A percentile compares a stretch with the other conserved stretches of the same genome.
phyloP scores from a whole-genome alignment of 2,797 vertebrate genomes.

The Melanotaenia maccullochi region DNA sequence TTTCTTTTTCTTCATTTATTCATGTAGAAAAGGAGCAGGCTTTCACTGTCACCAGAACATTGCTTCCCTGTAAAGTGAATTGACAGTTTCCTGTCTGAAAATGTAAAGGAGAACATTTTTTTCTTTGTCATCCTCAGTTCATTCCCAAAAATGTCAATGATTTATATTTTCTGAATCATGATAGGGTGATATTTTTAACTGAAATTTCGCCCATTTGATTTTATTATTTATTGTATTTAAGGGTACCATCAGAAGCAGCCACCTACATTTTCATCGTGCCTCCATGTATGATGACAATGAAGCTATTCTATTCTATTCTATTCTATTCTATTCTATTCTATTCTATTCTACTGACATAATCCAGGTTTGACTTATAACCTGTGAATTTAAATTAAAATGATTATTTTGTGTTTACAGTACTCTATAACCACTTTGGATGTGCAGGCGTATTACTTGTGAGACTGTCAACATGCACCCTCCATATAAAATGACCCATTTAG shows the following conservation, averaged over 20 bases:
- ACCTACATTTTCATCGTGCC: no score
- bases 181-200: neutral
- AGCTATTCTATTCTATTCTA: no score
- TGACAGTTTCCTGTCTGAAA: slow-evolving; percentile 6
- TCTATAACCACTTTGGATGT: neutral
- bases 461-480: slow-evolving; percentile 45
- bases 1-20: slow-evolving; percentile 19
- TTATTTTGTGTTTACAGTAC: slow-evolving; percentile 2
- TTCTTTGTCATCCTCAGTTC: neutral
- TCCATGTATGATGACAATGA: no score
- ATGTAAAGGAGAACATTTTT: neutral
- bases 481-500: slow-evolving; percentile 34
- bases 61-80: slow-evolving; percentile 10
- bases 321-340: no score
- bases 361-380: neutral
- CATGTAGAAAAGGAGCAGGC: slow-evolving; percentile 29
- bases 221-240: no score
- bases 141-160: neutral
- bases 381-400: neutral
- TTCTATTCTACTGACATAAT: neutral
- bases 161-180: neutral
- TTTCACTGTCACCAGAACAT: slow-evolving; percentile 24
- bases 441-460: slow-evolving; percentile 10
- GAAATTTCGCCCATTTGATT: neutral
- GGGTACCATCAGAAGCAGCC: no score